These are phyloP conservation scores for Tetraodon nigroviridis DNA, from an alignment of 2,113 vertebrate genomes.

Conservation along the genomic window DNA sequence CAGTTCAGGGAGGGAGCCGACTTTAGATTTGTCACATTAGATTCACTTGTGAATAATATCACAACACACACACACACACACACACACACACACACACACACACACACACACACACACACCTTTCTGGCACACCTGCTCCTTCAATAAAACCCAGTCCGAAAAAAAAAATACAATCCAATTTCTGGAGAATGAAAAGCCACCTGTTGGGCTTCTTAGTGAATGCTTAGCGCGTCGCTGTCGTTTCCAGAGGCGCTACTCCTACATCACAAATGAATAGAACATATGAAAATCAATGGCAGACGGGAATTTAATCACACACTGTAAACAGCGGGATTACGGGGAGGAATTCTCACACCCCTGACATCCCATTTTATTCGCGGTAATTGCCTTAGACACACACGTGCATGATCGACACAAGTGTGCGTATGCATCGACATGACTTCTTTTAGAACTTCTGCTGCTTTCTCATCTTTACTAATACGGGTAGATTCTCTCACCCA, in stretches of 20 bases:
- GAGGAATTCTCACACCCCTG: constrained; percentile 10
- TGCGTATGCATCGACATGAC: constrained; percentile 21
- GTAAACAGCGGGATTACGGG: constrained; percentile 33
- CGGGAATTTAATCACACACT: constrained; percentile 32
- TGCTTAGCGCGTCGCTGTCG: constrained; percentile 3
- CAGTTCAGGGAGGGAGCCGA: constrained; percentile 6
- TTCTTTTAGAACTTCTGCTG: constrained; percentile 27
- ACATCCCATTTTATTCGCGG: constrained; percentile 8
- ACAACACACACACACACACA: too few relatives aligned
- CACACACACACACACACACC: constrained; percentile 19
- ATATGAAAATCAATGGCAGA: constrained; percentile 35
- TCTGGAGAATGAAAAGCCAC: constrained; percentile 43
- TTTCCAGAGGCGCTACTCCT: constrained; percentile 8
- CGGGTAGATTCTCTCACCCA: constrained; percentile 42
- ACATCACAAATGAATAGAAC: constrained; percentile 9
- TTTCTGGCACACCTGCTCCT: constrained; percentile 30
- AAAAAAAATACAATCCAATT: constrained; percentile 32
- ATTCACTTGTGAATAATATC: too few relatives aligned
- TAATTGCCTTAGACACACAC: constrained; percentile 3
- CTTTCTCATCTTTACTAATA: constrained; percentile 52
- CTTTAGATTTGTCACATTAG: constrained; percentile 24
- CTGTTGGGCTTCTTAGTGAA: constrained; percentile 34
- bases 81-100: too few relatives aligned
- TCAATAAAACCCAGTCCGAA: background rate
- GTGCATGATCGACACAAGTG: constrained; percentile 11